Conservation (phyloP, 2,797 vertebrate species). For the Catharus ustulatus region DNA sequence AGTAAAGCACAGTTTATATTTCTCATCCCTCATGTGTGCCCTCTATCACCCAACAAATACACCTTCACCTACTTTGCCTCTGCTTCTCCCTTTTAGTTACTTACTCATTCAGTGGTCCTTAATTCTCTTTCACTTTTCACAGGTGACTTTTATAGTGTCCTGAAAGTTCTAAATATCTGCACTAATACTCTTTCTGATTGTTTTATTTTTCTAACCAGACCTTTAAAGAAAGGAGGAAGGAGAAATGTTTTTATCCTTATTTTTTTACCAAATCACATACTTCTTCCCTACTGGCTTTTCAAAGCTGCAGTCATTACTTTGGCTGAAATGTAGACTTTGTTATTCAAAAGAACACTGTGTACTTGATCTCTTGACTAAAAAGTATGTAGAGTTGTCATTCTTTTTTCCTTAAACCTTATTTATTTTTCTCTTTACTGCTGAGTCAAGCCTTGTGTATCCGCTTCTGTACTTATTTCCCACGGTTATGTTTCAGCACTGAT, state of each 20-base stretch:
- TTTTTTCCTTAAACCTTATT: not conserved
- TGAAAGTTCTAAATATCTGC: not conserved
- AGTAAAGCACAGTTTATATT: not conserved
- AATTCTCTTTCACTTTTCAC: not conserved
- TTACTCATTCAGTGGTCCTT: not conserved
- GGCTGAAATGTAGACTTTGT: not conserved
- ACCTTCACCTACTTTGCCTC: not conserved
- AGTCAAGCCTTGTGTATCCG: slow-evolving; percentile 69
- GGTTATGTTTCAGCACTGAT: slow-evolving; percentile 62
- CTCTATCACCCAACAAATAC: not conserved
- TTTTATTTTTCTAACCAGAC: not conserved
- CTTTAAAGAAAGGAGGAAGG: not conserved
- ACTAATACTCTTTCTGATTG: not conserved
- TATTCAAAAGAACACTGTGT: not conserved
- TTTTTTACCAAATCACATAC: not conserved
- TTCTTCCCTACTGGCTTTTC: not conserved
- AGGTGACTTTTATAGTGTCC: not conserved
- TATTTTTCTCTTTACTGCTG: slow-evolving; percentile 56
- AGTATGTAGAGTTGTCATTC: not conserved
- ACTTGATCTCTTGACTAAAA: not conserved
- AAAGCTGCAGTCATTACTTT: not conserved
- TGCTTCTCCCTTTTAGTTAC: not conserved
- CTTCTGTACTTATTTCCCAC: slow-evolving; percentile 72
- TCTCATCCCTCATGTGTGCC: not conserved
- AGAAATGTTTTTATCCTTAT: not conserved